These are phyloP conservation scores for Limonius californicus DNA, from an alignment of 1,140 invertebrate species.

Conservation along the genomic window DNA sequence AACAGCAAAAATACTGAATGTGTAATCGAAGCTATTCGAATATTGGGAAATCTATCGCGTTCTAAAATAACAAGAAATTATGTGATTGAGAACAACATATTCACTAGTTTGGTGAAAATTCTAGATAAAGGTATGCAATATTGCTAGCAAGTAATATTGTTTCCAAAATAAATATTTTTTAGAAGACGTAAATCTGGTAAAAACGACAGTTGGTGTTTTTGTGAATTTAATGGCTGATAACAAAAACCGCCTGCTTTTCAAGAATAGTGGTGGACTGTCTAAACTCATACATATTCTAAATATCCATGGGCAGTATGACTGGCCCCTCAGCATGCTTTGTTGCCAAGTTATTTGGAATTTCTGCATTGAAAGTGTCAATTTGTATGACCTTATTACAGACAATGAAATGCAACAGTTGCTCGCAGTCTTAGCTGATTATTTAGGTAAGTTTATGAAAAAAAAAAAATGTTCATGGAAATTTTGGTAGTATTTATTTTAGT, in stretches of 20 bases:
- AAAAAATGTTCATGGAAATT: not conserved
- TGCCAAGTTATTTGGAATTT: slow-evolving; percentile 72
- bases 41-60: slow-evolving; percentile 64
- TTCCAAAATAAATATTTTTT: slow-evolving; percentile 22
- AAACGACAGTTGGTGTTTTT: slow-evolving; percentile 62
- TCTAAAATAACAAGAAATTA: slow-evolving; percentile 57
- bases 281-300: slow-evolving; percentile 56
- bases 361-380: slow-evolving; percentile 55
- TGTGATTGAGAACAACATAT: slow-evolving; percentile 50
- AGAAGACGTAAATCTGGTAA: slow-evolving; percentile 57
- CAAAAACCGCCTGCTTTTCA: slow-evolving; percentile 53
- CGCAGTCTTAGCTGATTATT: slow-evolving; percentile 54
- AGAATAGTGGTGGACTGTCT: slow-evolving; percentile 43
- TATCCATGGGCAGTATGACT: slow-evolving; percentile 56
- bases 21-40: slow-evolving; percentile 59
- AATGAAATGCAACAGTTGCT: slow-evolving; percentile 54
- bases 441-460: slow-evolving; percentile 45
- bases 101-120: slow-evolving; percentile 34
- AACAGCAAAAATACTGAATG: slow-evolving; percentile 52
- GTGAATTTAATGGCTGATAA: slow-evolving; percentile 66
- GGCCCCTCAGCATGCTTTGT: slow-evolving; percentile 58
- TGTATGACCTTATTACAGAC: slow-evolving; percentile 50
- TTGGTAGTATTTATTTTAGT: no score
- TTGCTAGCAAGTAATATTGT: not conserved
- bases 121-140: slow-evolving; percentile 37